A percentile compares a stretch with the other conserved stretches of the same genome.
phyloP scores from a whole-genome alignment of 2,888 invertebrate genomes.

The Buathra laborator region DNA sequence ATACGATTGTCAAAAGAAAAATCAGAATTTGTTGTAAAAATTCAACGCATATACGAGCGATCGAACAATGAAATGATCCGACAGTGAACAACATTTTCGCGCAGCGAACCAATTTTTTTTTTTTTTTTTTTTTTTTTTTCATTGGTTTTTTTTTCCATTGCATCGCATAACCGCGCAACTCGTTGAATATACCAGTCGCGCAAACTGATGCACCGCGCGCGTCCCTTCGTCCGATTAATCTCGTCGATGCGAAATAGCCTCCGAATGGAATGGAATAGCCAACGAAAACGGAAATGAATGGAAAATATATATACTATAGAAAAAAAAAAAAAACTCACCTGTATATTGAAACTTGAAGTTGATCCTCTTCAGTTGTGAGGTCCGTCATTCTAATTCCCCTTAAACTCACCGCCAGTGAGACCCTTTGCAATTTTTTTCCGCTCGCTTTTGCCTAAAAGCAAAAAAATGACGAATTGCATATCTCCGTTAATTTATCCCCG shows the following conservation, averaged over 20 bases:
- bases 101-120: background rate
- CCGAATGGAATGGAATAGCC: background rate
- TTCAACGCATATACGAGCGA: background rate
- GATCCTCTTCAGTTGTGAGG: constrained; percentile 89
- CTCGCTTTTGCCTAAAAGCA: constrained; percentile 86
- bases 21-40: background rate
- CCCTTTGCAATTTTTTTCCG: constrained; percentile 87
- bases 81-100: background rate
- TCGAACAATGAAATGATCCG: background rate
- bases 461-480: constrained; percentile 1
- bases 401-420: constrained; percentile 91
- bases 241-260: background rate
- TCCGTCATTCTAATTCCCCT: constrained; percentile 92
- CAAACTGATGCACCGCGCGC: background rate
- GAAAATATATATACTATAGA: background rate
- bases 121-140: constrained; percentile 10
- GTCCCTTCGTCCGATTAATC: constrained; percentile 34
- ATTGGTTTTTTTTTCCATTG: constrained; percentile 17
- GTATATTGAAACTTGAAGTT: constrained; percentile 93
- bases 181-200: constrained; percentile 15
- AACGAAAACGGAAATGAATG: constrained; percentile 4
- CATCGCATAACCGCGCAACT: constrained; percentile 12
- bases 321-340: constrained; percentile 86
- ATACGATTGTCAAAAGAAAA: background rate
- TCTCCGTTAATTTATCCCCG: too few species aligned